phyloP scores from a whole-genome alignment of 2,797 vertebrate species.

The Crax fasciolata region DNA sequence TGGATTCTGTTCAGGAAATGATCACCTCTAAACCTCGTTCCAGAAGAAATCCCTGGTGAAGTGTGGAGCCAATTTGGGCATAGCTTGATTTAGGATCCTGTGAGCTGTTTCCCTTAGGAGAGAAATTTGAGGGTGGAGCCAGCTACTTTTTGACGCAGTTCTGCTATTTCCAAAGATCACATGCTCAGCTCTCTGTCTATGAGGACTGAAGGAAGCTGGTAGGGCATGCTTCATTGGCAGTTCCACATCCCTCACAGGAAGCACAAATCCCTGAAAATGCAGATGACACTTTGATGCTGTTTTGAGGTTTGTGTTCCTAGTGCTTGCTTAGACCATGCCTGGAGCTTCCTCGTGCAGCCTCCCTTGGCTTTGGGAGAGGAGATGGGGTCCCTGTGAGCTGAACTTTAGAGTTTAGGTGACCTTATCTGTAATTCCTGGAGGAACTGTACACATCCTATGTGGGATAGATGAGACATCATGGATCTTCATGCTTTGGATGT shows the following conservation, averaged over 20 bases:
- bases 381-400: background rate
- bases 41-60: background rate
- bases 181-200: constrained; percentile 20
- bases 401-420: constrained; percentile 22
- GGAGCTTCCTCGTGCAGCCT: background rate
- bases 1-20: background rate
- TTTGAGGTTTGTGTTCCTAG: background rate
- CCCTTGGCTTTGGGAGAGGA: background rate
- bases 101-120: constrained; percentile 25
- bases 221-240: background rate
- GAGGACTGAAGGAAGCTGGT: constrained; percentile 29
- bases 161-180: constrained; percentile 70
- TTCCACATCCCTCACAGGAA: background rate
- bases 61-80: constrained; percentile 8
- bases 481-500: constrained; percentile 3
- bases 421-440: background rate
- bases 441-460: background rate
- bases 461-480: background rate
- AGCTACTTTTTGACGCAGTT: constrained; percentile 72
- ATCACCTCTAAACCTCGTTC: background rate
- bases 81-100: constrained; percentile 54
- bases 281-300: background rate
- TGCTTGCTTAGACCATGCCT: background rate
- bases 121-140: constrained; percentile 55
- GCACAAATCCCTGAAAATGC: background rate